These are phyloP conservation scores for Frankliniella fusca DNA, from an alignment of 2,888 invertebrate species.

Conservation along the genomic window DNA sequence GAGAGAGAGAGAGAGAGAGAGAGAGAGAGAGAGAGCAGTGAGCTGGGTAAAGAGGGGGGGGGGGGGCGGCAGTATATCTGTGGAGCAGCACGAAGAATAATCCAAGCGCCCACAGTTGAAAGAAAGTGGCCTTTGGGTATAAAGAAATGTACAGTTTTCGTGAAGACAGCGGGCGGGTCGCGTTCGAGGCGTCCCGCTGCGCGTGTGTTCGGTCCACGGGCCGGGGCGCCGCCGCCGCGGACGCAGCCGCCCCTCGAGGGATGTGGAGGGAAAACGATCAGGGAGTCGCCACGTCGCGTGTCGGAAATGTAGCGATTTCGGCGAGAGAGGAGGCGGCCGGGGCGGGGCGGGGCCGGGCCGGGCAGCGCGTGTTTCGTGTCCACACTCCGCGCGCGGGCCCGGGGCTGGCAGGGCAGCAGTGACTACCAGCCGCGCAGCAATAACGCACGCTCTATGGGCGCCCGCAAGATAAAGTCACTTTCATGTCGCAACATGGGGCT, in stretches of 20 bases:
- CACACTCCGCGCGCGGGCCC: too few species aligned
- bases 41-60: background rate
- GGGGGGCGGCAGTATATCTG: background rate
- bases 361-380: background rate
- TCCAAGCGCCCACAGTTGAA: background rate
- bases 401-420: too few species aligned
- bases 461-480: too few species aligned
- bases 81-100: too few species aligned
- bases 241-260: background rate
- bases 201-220: background rate
- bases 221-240: too few species aligned
- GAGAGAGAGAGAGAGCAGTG: background rate
- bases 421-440: too few species aligned
- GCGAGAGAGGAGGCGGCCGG: background rate
- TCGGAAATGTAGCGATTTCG: slow-evolving; percentile 18
- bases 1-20: background rate
- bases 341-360: too few species aligned
- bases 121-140: background rate
- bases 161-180: background rate
- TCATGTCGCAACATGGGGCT: too few species aligned
- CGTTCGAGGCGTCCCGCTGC: background rate
- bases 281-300: background rate
- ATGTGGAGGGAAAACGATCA: background rate
- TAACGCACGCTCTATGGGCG: too few species aligned
- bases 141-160: background rate